Base-by-base conservation (phyloP, 1,140 invertebrate species). In the Chymomyza costata region DNA sequence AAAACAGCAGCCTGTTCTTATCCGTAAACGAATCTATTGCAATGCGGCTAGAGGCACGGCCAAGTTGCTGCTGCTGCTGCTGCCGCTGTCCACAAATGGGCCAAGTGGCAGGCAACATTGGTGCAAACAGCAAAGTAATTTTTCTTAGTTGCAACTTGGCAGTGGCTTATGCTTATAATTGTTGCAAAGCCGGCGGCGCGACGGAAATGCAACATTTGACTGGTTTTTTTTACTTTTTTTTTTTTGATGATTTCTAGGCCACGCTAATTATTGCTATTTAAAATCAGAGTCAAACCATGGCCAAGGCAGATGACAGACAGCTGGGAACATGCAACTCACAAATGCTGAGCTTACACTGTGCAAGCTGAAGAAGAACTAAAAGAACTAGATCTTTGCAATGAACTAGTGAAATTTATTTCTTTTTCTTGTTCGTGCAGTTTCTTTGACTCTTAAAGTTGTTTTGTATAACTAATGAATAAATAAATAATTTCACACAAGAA, bases 181-280 rank as follows among this genome's bases (percentile, higher is more conserved):
- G 71, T 57, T 61, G 52, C 17, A 40, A 15, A 46, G 19, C 47
- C 39, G 31, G 25, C 14, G 13, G 13, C 13, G 21, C 47, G 34
- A 43, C 16, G 47, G 25, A 40, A 41, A 46, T 59, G 56, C 49
- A 59, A 59, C 50, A 59, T 51, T 60, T 49, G 55, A 54, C 60
- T 59, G 49, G 56, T 50, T 61, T 61, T n/a, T n/a, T 60, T 53
- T 35, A 15, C 41, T 44, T 8, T 11, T 18, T 18, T 5, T 15
- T 13, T 17, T 65, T 78, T 76, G 70, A 76, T 76, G 70, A 54
- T 78, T 80, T 80, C 73, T 80, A 80, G 73, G 73, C 73, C 73
- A 80, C 73, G 62, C 73, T 80, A 80, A 80, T 80, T 80, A 80
- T 80, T 80, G 67, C 73, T 80, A 80, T 80, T 80, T 80, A 80